phyloP scores from a whole-genome alignment of 2,888 invertebrate genomes.

The Cerastoderma edule region DNA sequence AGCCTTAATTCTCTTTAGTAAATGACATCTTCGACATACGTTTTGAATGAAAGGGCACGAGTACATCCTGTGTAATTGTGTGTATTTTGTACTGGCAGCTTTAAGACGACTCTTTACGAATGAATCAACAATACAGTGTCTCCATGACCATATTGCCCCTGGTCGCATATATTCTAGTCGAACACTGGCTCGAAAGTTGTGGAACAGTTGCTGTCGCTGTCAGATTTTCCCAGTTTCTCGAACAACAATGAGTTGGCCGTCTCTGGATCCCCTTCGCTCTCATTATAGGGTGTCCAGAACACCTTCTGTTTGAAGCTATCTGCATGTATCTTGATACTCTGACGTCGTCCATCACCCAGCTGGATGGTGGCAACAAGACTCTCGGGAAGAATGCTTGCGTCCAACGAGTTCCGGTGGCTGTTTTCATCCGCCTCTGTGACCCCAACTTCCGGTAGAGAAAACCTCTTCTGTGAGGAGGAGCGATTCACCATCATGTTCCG shows the following conservation, averaged over 20 bases:
- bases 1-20: too few species aligned
- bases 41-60: too few species aligned
- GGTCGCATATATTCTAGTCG: too few species aligned
- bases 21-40: too few species aligned
- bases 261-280: slow-evolving; percentile 32
- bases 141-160: too few species aligned
- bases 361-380: slow-evolving; percentile 58
- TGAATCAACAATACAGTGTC: too few species aligned
- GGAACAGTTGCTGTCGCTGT: slow-evolving; percentile 46
- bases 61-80: too few species aligned
- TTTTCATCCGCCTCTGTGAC: neutral
- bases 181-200: slow-evolving; percentile 37
- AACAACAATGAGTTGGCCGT: slow-evolving; percentile 34
- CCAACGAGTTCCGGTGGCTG: slow-evolving; percentile 38
- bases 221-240: slow-evolving; percentile 32
- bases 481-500: slow-evolving; percentile 12
- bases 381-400: slow-evolving; percentile 45
- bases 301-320: slow-evolving; percentile 43
- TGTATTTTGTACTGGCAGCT: too few species aligned
- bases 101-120: too few species aligned
- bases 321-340: slow-evolving; percentile 48
- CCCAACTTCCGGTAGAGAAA: slow-evolving; percentile 8
- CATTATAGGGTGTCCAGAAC: slow-evolving; percentile 54
- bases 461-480: slow-evolving; percentile 10
- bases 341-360: slow-evolving; percentile 49